Percentiles rank a stretch among this genome's conserved stretches.
These are phyloP conservation scores for Triplophysa dalaica DNA, from an alignment of 2,113 vertebrate species.

Conservation along the genomic window DNA sequence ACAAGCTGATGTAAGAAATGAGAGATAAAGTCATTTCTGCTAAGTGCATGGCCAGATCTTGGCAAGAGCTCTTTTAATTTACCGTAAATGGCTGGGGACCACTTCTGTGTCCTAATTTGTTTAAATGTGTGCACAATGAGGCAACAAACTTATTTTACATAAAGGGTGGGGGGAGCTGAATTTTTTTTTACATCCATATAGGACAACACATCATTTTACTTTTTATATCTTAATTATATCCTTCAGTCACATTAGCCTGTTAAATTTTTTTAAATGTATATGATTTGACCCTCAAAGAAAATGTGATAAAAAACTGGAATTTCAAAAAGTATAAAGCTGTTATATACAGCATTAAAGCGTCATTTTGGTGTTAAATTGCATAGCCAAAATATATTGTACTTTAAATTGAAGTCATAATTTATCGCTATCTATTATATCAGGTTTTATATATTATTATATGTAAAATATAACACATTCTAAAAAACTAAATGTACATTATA, in stretches of 20 bases:
- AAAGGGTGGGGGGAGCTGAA: not conserved
- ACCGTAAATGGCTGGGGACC: slow-evolving; percentile 53
- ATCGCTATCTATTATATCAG: no score
- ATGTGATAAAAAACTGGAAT: no score
- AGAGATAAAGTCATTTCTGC: slow-evolving; percentile 61
- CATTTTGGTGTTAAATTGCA: no score
- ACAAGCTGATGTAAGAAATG: slow-evolving; percentile 49
- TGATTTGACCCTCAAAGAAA: no score
- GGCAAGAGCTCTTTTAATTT: slow-evolving; percentile 55
- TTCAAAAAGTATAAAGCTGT: no score
- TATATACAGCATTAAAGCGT: no score
- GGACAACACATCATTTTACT: not conserved
- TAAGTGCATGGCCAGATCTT: slow-evolving; percentile 56
- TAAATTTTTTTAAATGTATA: no score
- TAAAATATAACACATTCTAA: no score
- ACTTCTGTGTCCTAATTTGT: slow-evolving; percentile 42
- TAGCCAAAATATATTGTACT: no score
- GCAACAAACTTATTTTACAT: not conserved
- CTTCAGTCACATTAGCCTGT: not conserved
- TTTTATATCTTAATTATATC: not conserved
- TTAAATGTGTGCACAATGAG: slow-evolving; percentile 6
- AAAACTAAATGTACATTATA: no score
- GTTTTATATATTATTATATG: no score
- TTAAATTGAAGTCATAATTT: no score
- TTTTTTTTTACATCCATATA: not conserved